Evolutionary conservation across 2,113 vertebrate species (phyloP), one percentile per base, ranked within the genome.

Genomic region (Equus quagga): DNA sequence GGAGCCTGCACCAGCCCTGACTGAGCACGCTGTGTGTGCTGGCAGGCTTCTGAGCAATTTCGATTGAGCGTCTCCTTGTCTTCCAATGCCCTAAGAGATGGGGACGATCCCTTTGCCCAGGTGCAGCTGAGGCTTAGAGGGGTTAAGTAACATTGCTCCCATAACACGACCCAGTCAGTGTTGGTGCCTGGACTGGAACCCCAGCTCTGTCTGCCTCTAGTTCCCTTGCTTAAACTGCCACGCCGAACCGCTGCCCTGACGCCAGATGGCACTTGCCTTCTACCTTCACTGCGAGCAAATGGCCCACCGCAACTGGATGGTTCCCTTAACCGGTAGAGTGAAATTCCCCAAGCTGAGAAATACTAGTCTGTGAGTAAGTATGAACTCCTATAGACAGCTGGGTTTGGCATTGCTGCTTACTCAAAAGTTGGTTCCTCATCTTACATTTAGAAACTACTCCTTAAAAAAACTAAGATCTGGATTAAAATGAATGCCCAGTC

Each of bases 401-500:
- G 86, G 91, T 80, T 86, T 44, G 97, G 79, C 69, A 93, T 46
- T 94, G 91, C 89, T 83, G 69, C 13, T 72, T 82, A 87, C 60
- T 85, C 9, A 26, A 33, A 56, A 60, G 49, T 67, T 75, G 72
- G 41, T 49, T 81, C 82, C 51, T 93, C 93, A 91, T 86, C 82
- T 94, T 64, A 72, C 36, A 79, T 31, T 91, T 33, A 92, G 56
- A 91, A 92, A 93, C 46, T n/a, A 49, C 91, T 97, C 97, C 95
- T 91, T 85, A 88, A 44, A 2, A 33, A 79, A 36, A 73, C 87
- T 94, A 33, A 89, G 87, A 78, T 92, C 79, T 94, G 97, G 65
- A 89, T 96, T 97, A 51, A 60, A 91, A 88, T n/a, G 96, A 96
- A 94, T 4, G 10, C 85, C 97, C 60, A 86, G 90, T 76, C 94